These are phyloP conservation scores for Tholera decimalis DNA, from an alignment of 2,888 invertebrate species.

Conservation along the genomic window DNA sequence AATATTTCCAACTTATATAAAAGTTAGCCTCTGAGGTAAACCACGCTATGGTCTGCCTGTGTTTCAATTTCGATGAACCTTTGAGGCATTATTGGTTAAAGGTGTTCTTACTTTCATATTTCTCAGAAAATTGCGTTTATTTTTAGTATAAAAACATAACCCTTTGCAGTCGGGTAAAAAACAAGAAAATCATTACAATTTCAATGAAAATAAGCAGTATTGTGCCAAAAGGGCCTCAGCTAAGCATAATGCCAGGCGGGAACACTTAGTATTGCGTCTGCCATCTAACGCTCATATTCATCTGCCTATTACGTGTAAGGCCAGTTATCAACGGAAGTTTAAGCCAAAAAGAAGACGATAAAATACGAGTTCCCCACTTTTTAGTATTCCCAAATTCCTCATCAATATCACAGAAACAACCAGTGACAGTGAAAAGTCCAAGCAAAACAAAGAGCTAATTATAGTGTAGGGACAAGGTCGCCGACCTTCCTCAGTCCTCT, in stretches of 20 bases:
- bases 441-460: conserved; percentile 72
- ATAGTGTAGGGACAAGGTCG: conserved; percentile 79
- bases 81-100: not conserved
- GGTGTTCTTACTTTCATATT: not conserved
- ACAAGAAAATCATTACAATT: too few species aligned
- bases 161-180: too few species aligned
- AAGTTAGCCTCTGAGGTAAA: too few species aligned
- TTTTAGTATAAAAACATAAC: too few species aligned
- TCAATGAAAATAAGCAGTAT: too few species aligned
- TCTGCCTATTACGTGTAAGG: too few species aligned
- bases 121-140: not conserved
- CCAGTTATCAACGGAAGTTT: not conserved
- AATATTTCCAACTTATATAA: too few species aligned
- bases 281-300: too few species aligned
- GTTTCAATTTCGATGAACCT: not conserved
- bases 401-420: conserved; percentile 17
- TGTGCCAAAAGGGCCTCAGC: too few species aligned
- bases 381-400: conserved; percentile 8
- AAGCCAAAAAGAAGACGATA: not conserved
- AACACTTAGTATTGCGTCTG: too few species aligned
- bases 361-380: not conserved
- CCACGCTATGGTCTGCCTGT: not conserved
- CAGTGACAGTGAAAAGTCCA: conserved; percentile 50
- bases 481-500: conserved; percentile 77
- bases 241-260: too few species aligned